Conservation (phyloP, 2,888 invertebrate species). For the Arrhopalites spinosus region DNA sequence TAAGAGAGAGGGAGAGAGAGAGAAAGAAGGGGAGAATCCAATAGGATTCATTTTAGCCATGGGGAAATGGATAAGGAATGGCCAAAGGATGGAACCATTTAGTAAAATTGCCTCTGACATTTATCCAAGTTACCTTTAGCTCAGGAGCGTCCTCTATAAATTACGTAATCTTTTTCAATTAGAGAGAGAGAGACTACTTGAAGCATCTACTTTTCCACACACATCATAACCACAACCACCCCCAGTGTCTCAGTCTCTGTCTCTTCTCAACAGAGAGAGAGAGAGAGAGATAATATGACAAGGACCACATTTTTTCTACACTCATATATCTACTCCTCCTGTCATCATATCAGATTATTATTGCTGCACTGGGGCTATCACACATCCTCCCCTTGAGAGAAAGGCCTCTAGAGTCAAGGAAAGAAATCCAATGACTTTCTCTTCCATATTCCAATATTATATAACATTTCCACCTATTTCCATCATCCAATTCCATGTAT, state of each 20-base stretch:
- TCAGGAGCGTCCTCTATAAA: constrained; percentile 34
- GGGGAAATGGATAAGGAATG: neutral
- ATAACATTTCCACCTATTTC: too few species aligned
- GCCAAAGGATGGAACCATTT: constrained; percentile 33
- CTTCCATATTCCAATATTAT: too few species aligned
- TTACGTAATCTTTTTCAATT: constrained; percentile 49
- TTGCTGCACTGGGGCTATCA: too few species aligned
- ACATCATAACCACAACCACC: neutral
- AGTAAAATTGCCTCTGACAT: constrained; percentile 46
- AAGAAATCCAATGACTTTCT: too few species aligned
- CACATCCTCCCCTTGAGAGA: too few species aligned
- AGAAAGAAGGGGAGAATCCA: neutral
- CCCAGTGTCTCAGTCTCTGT: neutral
- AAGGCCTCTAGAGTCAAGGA: too few species aligned
- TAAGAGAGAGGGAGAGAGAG: neutral
- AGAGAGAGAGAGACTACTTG: constrained; percentile 25
- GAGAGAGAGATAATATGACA: too few species aligned
- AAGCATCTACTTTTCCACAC: neutral
- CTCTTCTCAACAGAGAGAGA: too few species aligned
- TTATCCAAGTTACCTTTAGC: neutral
- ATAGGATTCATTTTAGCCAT: neutral
- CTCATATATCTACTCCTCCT: too few species aligned
- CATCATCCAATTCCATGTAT: too few species aligned
- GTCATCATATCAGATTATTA: too few species aligned
- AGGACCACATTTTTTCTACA: too few species aligned